A percentile compares a stretch with the other conserved stretches of the same genome.
These are phyloP conservation scores for Hylyphantes graminicola DNA, from an alignment of 1,140 invertebrate species.

Conservation along the genomic window DNA sequence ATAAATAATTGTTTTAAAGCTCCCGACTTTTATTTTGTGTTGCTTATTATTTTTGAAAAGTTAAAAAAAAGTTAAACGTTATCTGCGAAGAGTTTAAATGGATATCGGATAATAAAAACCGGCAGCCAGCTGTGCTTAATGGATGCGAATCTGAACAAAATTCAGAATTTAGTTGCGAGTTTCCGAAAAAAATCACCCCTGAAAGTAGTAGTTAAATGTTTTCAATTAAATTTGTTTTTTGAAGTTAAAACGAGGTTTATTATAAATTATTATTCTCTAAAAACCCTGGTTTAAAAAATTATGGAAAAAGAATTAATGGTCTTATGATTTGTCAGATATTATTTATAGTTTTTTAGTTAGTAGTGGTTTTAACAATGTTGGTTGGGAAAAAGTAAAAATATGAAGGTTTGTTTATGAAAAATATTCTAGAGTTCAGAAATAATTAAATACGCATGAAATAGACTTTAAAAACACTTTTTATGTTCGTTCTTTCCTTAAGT, in stretches of 20 bases:
- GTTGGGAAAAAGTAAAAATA: too few relatives aligned
- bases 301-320: too few relatives aligned
- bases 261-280: slow-evolving; percentile 27
- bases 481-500: too few relatives aligned
- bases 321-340: too few relatives aligned
- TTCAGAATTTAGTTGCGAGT: slow-evolving; percentile 21
- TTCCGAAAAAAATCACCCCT: neutral
- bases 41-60: neutral
- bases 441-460: too few relatives aligned
- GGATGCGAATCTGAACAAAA: slow-evolving; percentile 42
- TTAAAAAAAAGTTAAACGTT: slow-evolving; percentile 9
- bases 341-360: too few relatives aligned
- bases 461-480: too few relatives aligned
- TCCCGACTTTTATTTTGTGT: neutral
- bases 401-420: too few relatives aligned
- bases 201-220: slow-evolving; percentile 21
- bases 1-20: slow-evolving; percentile 54
- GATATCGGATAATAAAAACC: slow-evolving; percentile 32
- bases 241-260: slow-evolving; percentile 23
- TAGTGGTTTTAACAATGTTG: too few relatives aligned
- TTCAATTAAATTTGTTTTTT: slow-evolving; percentile 48
- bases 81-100: slow-evolving; percentile 34
- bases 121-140: slow-evolving; percentile 44
- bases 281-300: neutral
- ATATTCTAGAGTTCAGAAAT: too few relatives aligned